These are phyloP conservation scores for Erynnis tages DNA, from an alignment of 2,888 invertebrate species.

Conservation along the genomic window DNA sequence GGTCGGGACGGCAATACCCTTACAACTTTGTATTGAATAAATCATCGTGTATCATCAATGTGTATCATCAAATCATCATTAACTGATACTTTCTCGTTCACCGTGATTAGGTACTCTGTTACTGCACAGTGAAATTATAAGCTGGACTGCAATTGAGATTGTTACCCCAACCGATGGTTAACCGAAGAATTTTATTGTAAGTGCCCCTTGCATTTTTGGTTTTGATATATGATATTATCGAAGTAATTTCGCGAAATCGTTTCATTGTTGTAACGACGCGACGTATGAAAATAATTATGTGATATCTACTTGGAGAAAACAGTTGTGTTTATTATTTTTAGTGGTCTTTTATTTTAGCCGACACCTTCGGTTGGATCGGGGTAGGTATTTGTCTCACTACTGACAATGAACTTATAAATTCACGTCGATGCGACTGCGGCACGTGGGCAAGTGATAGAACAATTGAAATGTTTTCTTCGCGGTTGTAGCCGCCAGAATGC, in stretches of 20 bases:
- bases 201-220: not conserved
- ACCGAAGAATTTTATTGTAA: not conserved
- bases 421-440: too few species aligned
- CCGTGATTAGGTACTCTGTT: not conserved
- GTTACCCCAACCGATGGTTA: not conserved
- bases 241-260: constrained; percentile 1
- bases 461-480: too few species aligned
- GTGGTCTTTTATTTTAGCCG: not conserved
- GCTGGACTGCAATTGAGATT: not conserved
- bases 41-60: too few species aligned
- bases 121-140: not conserved
- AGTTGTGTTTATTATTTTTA: not conserved
- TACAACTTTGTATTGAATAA: constrained; percentile 7
- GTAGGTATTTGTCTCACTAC: not conserved
- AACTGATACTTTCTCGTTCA: not conserved
- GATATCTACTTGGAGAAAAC: not conserved
- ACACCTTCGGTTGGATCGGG: not conserved
- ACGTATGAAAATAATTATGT: not conserved
- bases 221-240: not conserved
- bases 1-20: not conserved
- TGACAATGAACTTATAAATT: not conserved
- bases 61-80: too few species aligned
- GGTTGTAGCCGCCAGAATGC: too few species aligned
- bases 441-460: too few species aligned
- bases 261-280: constrained; percentile 9